Base-by-base conservation (phyloP, 2,113 vertebrate genomes). In the Prionailurus viverrinus region DNA sequence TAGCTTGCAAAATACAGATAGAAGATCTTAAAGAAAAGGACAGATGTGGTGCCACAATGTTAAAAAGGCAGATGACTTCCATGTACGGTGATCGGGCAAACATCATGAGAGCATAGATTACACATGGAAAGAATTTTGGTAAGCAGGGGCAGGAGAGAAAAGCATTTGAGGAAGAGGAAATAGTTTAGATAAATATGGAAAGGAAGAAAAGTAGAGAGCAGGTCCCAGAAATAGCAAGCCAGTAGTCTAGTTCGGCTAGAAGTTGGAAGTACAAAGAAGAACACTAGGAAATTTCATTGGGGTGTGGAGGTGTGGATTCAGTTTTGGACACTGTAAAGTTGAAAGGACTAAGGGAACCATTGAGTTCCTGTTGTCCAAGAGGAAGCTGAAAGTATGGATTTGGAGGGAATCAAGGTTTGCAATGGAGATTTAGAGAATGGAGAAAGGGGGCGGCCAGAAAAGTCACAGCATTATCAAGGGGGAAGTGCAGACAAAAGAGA, bases 41-140 rank as follows among this genome's bases (percentile, higher is more conserved):
- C 31, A 68, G 58, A 88, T 51, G 58, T 88, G 25, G 36, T 69
- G 27, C n/a, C 45, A 10, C 33, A 68, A 9, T 69, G 5, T 55
- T 94, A 53, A n/a, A 71, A 94, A 87, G 13, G 69, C 31, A 66
- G 53, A 33, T n/a, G n/a, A 73, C n/a, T 55, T 96, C 41, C 65
- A 74, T 39, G 7, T 39, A 48, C 18, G 5, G 1, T 9, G 7
- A 33, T 51, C 25, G n/a, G 74, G 19, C 11, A 81, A 36, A 58
- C 11, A 65, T 86, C n/a, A 45, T n/a, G 14, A 27, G 31, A 48
- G 36, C 8, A 8, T 12, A 86, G 31, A 65, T 80, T 65, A 25
- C 33, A 53, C 5, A 65, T 16, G 15, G 19, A 33, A 66, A 48
- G 48, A 66, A 76, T 74, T 74, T 73, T 53, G 18, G n/a, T 23